A percentile compares a stretch with the other conserved stretches of the same genome.
Evolutionary conservation across 1,140 invertebrate genomes (phyloP).

Genomic region (Lasioglossum baleicum): DNA sequence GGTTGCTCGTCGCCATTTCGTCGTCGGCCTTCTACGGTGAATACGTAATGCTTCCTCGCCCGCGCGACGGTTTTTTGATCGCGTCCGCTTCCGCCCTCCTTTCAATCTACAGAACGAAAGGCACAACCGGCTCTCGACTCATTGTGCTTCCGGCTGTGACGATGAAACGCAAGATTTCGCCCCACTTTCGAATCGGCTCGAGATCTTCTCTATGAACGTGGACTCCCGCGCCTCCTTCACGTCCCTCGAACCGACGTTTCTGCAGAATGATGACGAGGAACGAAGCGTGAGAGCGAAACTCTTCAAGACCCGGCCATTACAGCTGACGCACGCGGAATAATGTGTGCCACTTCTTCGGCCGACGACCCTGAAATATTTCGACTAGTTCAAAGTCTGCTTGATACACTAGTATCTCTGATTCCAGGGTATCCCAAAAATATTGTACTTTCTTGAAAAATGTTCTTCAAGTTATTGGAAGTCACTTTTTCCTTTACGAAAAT

Average conservation of each 20-base stretch:
- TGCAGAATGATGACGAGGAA: background rate
- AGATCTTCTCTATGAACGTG: background rate
- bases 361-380: background rate
- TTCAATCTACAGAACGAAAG: background rate
- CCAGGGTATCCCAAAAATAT: too few relatives aligned
- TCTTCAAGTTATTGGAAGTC: too few relatives aligned
- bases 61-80: background rate
- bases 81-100: background rate
- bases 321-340: background rate
- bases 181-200: background rate
- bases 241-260: background rate
- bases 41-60: background rate
- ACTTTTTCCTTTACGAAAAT: too few relatives aligned
- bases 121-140: background rate
- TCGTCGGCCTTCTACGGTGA: background rate
- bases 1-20: conserved; percentile 60
- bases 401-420: too few relatives aligned
- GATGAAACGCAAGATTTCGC: conserved; percentile 20
- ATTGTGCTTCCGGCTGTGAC: background rate
- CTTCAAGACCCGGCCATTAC: background rate
- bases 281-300: background rate
- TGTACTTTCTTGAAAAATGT: too few relatives aligned
- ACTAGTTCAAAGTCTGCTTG: background rate
- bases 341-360: background rate
- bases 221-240: background rate